A percentile compares a stretch with the other conserved stretches of the same genome.
These are phyloP conservation scores for Geophilus truncorum DNA, from an alignment of 2,888 invertebrate species.

Conservation along the genomic window DNA sequence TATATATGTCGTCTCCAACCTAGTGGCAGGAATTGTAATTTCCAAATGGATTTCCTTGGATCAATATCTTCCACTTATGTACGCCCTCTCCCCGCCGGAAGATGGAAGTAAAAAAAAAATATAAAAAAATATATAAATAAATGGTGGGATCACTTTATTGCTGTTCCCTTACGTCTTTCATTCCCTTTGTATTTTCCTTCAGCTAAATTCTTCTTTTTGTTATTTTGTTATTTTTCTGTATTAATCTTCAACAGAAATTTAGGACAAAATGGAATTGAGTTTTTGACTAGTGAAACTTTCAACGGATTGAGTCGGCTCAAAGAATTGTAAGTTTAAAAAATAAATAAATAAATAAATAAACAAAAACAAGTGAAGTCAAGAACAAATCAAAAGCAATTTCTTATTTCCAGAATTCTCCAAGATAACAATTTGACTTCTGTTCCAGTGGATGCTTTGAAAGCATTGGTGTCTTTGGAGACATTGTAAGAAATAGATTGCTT, in stretches of 20 bases:
- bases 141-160: background rate
- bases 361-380: too few relatives aligned
- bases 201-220: background rate
- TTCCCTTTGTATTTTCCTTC: background rate
- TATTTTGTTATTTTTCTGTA: background rate
- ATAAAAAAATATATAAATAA: background rate
- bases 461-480: conserved; percentile 3
- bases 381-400: background rate
- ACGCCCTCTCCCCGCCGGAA: background rate
- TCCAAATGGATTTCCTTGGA: conserved; percentile 13
- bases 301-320: conserved; percentile 4
- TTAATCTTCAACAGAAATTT: background rate
- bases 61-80: conserved; percentile 13
- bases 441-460: background rate
- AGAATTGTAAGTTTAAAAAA: background rate
- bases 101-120: background rate
- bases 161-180: background rate
- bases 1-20: background rate
- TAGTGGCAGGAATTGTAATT: conserved; percentile 21
- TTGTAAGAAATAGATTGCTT: background rate
- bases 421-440: conserved; percentile 17
- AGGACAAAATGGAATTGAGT: conserved; percentile 19
- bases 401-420: conserved; percentile 13
- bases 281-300: background rate
- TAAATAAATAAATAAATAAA: background rate